These are phyloP conservation scores for Halcyon chelicuti DNA, from an alignment of 2,797 vertebrate genomes.

Conservation along the genomic window DNA sequence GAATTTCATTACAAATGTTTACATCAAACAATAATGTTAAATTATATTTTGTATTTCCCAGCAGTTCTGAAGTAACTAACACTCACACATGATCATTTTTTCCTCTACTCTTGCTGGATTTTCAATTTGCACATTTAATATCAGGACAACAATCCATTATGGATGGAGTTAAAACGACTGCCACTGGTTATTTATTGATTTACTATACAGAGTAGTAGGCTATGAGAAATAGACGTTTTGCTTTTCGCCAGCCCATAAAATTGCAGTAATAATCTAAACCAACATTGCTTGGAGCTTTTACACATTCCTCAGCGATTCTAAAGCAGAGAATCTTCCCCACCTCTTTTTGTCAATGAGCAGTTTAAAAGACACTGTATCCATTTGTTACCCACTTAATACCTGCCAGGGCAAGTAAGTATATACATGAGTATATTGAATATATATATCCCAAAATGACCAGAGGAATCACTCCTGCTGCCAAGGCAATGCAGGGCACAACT, in stretches of 20 bases:
- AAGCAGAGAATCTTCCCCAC: not conserved
- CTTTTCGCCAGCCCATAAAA: constrained; percentile 34
- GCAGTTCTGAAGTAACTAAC: not conserved
- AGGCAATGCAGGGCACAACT: not conserved
- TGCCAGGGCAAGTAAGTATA: not conserved
- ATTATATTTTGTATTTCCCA: not conserved
- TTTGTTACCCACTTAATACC: constrained; percentile 6
- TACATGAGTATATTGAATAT: not conserved
- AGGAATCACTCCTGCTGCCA: not conserved
- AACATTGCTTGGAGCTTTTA: not conserved
- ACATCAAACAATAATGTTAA: not conserved
- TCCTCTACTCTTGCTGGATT: not conserved
- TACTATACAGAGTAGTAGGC: not conserved
- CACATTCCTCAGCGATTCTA: not conserved
- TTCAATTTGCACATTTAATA: not conserved
- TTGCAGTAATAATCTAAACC: not conserved
- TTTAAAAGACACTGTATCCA: not conserved
- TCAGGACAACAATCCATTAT: not conserved
- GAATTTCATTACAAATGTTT: not conserved
- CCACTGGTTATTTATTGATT: constrained; percentile 42
- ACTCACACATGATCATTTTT: not conserved
- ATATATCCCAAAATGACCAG: not conserved
- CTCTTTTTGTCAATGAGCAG: not conserved
- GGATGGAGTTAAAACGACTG: not conserved
- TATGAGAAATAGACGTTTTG: constrained; percentile 10